Evolutionary conservation across 1,140 invertebrate genomes (phyloP), one percentile per base, ranked within the genome.

Genomic region (Neelides sp.): DNA sequence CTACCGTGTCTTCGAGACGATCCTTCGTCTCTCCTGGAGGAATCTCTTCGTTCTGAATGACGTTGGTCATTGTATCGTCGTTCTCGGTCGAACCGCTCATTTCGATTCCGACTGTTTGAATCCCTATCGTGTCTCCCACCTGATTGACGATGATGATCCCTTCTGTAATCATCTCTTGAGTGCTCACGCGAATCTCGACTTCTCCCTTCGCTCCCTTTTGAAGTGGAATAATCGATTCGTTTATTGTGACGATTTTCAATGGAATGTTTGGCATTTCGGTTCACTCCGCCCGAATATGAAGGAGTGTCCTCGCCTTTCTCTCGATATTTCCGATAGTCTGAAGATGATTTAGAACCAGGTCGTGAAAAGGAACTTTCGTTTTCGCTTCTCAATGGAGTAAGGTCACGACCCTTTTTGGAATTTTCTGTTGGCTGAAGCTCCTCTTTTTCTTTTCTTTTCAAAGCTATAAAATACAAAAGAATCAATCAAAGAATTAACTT

Each of bases 391-490:
- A 62, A 61, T 10, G 69, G 69, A 44, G 66, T 66, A 50, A 83
- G 63, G 3, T 65, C n/a, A n/a, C n/a, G 67, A 12, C 57, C 59
- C 48, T 61, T 65, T 46, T 68, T 66, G 22, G 54, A 47, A 43
- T 64, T 62, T 30, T 60, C 66, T 4, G 72, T 67, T 17, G 78
- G 74, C 32, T 63, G 57, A n/a, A n/a, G n/a, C 41, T 71, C 67
- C 64, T 80, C 75, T 51, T 75, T 75, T 62, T 83, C 77, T 59
- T 70, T 73, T 8, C 80, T 71, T 55, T 81, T 81, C 49, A 77
- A 71, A 26, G 78, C 80, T 68, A 32, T 15, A 59, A 52, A 40
- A 37, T 37, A 34, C 36, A 44, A 47, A 40, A 24, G 39, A n/a
- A 39, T 17, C 1, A 35, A 47, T 45, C 28, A 45, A 51, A 54